Evolutionary conservation across 2,113 vertebrate species (phyloP), one percentile per base, ranked within the genome.

Genomic region (Macaca mulatta): DNA sequence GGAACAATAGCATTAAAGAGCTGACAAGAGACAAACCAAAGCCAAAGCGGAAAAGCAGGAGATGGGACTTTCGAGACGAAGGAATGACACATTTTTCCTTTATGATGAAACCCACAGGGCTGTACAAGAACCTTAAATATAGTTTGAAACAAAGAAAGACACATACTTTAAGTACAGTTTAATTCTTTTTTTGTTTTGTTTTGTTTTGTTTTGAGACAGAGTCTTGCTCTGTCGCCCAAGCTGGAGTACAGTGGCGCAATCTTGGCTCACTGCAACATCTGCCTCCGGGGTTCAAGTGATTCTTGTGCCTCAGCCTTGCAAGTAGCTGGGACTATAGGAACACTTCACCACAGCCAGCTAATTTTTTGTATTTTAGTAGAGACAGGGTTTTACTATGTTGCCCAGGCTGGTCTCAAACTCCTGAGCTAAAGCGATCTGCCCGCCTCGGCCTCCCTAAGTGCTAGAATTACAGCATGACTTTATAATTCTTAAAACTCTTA

Each of bases 401-500:
- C 61, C 61, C 61, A 64, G 27, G 27, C 61, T 64, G 27, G 61
- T 64, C 61, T 64, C 27, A 64, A 64, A 64, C 61, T 32, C 61
- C 61, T 64, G 61, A 64, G 61, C 61, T 64, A 64, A 64, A 64
- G 61, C 2, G 61, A 64, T 64, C 61, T 64, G 27, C 61, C 27
- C 0, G 61, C 61, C 61, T 64, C 5, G 2, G 61, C 61, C 27
- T 64, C 61, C 27, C 61, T 64, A 64, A 64, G 61, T 64, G 27
- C 61, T 64, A 64, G 61, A 64, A 64, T 64, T 64, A 64, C 61
- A 64, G 61, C 27, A 55, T 48, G n/a, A 30, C 3, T 80, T 69
- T 96, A 43, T 55, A 81, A 92, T 93, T 97, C 88, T 80, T 75
- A 80, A 97, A 82, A 92, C 13, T 59, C 32, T 79, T 86, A 85